Evolutionary conservation across 2,113 vertebrate genomes (phyloP), one percentile per base, ranked within the genome.

Genomic region (Phaethon lepturus): DNA sequence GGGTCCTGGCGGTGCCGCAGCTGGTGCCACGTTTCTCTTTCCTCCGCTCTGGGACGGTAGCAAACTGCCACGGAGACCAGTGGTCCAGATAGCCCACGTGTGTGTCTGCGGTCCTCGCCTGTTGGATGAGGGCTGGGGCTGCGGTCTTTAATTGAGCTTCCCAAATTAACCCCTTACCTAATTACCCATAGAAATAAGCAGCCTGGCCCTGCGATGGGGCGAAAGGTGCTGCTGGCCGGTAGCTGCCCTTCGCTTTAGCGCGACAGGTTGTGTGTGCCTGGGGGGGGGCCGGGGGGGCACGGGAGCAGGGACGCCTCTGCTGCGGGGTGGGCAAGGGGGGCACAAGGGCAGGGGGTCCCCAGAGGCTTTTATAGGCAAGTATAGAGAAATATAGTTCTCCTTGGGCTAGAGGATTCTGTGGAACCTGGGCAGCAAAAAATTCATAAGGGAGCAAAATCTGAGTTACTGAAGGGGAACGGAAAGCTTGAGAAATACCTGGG

Each of bases 81-180:
- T 4, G 56, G 20, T 58, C 60, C 13, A 18, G 31, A 2, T 3
- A 45, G 13, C 35, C 64, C 50, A 17, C 1, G 2, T 6, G 6
- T 22, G 38, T 49, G 33, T 60, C 58, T 50, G 53, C 4, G 24
- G 62, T 9, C 7, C 31, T 88, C 53, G 66, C 71, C 90, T 66
- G 33, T 10, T 38, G 45, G 15, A 15, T 31, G 38, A 58, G 80
- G 83, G 45, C 49, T 62, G 28, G 8, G 29, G 20, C 49, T 87
- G 7, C 2, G 9, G 4, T 26, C 38, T 44, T 49, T 76, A 44
- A 82, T 0, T 79, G 49, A 40, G 40, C 20, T 74, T 83, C 58
- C 69, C 45, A 17, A 79, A 13, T 92, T 93, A 95, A 88, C 71
- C 49, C 22, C 59, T 60, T 69, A 26, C 62, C 49, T 76, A 82